phyloP scores from a whole-genome alignment of 2,113 vertebrate genomes.

The Gallinago paraguaiae region DNA sequence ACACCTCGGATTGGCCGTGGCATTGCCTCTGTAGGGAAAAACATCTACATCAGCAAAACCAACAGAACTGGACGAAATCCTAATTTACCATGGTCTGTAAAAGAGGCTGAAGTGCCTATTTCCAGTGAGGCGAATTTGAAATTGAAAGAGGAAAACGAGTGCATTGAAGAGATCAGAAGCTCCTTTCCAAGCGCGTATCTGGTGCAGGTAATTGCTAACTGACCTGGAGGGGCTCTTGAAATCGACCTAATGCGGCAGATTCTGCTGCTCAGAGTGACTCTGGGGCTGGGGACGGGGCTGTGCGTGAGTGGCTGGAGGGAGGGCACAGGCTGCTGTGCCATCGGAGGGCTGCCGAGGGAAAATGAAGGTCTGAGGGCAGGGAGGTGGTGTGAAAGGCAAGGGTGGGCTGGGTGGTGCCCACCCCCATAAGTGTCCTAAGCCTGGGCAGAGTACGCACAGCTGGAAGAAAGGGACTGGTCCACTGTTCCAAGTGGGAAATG shows the following conservation, averaged over 20 bases:
- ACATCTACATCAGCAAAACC: constrained; percentile 54
- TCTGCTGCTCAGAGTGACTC: neutral
- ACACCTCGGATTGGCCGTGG: constrained; percentile 9
- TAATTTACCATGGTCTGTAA: constrained; percentile 56
- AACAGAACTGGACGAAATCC: constrained; percentile 57
- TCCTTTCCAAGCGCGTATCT: constrained; percentile 42
- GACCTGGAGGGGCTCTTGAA: constrained; percentile 64
- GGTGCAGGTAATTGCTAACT: constrained; percentile 69
- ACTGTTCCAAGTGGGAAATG: neutral
- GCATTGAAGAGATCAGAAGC: constrained; percentile 66
- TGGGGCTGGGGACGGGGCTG: neutral
- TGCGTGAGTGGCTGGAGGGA: fast-evolving
- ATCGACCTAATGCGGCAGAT: constrained; percentile 50
- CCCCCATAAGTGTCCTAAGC: neutral
- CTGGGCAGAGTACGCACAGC: neutral
- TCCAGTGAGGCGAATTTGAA: constrained; percentile 60
- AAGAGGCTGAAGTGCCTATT: constrained; percentile 64
- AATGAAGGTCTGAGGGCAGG: neutral
- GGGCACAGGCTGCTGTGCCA: neutral
- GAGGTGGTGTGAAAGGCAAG: neutral
- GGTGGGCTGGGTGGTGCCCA: neutral
- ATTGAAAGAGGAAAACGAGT: constrained; percentile 59
- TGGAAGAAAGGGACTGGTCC: neutral
- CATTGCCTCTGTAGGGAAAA: neutral
- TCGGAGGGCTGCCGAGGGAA: fast-evolving